These are phyloP conservation scores for Drosophila kikkawai DNA, from an alignment of 1,140 invertebrate genomes.

Conservation along the genomic window DNA sequence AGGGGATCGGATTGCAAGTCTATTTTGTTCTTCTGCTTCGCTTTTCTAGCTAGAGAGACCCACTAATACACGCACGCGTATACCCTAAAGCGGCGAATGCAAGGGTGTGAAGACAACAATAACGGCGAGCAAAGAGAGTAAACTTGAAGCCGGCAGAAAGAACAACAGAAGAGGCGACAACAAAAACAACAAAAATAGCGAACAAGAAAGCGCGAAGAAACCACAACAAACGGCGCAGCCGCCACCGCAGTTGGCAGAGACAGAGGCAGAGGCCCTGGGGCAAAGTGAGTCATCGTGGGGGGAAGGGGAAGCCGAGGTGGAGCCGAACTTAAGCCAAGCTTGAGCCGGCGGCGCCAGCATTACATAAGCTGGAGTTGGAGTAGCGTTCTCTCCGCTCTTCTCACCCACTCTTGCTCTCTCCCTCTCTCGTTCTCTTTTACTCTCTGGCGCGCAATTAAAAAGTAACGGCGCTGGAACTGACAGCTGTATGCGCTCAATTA, in stretches of 20 bases:
- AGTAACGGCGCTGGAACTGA: constrained; percentile 73
- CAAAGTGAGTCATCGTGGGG: constrained; percentile 52
- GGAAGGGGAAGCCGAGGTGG: constrained; percentile 9
- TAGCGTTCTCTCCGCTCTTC: neutral
- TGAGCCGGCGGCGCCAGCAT: constrained; percentile 60
- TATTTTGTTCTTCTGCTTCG: neutral
- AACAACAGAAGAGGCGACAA: constrained; percentile 27
- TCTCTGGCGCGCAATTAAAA: constrained; percentile 53
- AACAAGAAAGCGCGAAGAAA: constrained; percentile 52
- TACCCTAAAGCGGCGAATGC: constrained; percentile 2
- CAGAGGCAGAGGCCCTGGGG: constrained; percentile 39
- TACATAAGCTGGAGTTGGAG: constrained; percentile 64
- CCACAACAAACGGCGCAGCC: constrained; percentile 74
- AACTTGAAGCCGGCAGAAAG: constrained; percentile 62
- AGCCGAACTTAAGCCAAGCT: constrained; percentile 18
- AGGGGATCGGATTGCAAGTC: no score
- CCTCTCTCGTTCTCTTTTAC: constrained; percentile 18
- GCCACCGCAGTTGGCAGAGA: constrained; percentile 29
- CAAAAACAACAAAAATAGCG: constrained; percentile 10
- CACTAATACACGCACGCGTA: constrained; percentile 15
- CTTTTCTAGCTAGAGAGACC: constrained; percentile 7
- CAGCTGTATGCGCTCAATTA: constrained; percentile 80
- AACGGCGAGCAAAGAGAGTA: constrained; percentile 34
- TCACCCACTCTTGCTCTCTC: constrained; percentile 1
- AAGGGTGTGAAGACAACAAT: constrained; percentile 26